phyloP scores from a whole-genome alignment of 2,888 invertebrate genomes.

The Lasius platythorax region DNA sequence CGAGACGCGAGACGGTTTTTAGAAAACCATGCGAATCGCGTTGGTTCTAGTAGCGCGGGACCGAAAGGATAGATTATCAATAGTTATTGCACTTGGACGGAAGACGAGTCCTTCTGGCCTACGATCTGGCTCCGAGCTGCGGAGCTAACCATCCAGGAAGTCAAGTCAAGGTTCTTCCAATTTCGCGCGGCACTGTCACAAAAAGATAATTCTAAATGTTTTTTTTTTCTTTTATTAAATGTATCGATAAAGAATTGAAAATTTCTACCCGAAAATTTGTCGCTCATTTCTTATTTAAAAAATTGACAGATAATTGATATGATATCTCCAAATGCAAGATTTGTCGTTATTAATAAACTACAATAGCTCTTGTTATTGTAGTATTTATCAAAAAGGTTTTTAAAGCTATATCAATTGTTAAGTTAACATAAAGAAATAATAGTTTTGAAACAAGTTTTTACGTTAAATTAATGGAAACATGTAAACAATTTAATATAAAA shows the following conservation, averaged over 20 bases:
- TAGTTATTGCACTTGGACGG: constrained; percentile 76
- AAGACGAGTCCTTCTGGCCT: constrained; percentile 68
- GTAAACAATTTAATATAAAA: not conserved
- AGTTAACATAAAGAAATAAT: not conserved
- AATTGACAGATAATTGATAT: too few relatives aligned
- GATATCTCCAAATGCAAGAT: not conserved
- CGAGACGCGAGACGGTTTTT: constrained; percentile 21
- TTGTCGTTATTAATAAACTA: not conserved
- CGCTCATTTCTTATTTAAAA: too few relatives aligned
- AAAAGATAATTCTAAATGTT: not conserved
- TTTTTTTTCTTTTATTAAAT: not conserved
- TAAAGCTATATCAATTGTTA: not conserved
- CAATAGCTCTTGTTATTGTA: not conserved
- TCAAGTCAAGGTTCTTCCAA: constrained; percentile 17
- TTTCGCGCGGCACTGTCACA: not conserved
- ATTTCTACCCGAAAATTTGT: not conserved
- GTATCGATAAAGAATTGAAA: not conserved
- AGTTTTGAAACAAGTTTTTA: not conserved
- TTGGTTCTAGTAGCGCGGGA: constrained; percentile 18
- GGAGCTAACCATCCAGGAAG: constrained; percentile 45
- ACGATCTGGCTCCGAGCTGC: constrained; percentile 44
- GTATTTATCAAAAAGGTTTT: not conserved
- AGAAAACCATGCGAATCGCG: constrained; percentile 18
- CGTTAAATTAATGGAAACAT: not conserved
- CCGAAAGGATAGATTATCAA: constrained; percentile 50